Percentiles rank a stretch among this genome's conserved stretches.
phyloP scores from a whole-genome alignment of 1,140 invertebrate genomes.

The Diplogasteroides magnus region DNA sequence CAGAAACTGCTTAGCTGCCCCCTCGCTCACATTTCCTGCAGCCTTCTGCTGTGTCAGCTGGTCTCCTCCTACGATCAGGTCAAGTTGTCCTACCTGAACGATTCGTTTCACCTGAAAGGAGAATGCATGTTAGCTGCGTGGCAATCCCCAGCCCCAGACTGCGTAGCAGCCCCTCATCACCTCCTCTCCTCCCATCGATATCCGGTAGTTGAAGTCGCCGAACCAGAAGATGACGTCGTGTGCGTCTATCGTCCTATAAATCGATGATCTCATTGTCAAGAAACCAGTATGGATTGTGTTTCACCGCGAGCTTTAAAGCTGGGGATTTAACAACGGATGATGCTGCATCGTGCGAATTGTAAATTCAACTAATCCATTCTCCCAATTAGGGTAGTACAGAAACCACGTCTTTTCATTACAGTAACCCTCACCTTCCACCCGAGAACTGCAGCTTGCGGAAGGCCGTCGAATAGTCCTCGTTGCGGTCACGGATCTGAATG shows the following conservation, averaged over 20 bases:
- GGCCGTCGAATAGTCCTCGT: conserved; percentile 92
- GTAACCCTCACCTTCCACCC: too few species aligned
- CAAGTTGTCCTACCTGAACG: conserved; percentile 72
- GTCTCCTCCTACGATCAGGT: conserved; percentile 75
- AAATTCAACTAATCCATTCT: too few species aligned
- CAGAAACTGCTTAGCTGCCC: not conserved
- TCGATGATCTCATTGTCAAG: too few species aligned
- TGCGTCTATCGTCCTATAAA: conserved; percentile 79
- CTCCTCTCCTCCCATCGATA: conserved; percentile 83
- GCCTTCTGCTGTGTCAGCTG: conserved; percentile 70
- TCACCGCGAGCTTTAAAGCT: too few species aligned
- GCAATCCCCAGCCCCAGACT: too few species aligned
- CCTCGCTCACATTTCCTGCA: conserved; percentile 56
- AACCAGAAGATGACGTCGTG: conserved; percentile 99
- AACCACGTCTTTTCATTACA: too few species aligned
- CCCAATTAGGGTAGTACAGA: too few species aligned
- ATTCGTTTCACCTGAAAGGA: conserved; percentile 73
- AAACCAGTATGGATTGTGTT: too few species aligned
- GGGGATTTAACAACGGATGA: too few species aligned
- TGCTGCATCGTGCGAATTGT: too few species aligned
- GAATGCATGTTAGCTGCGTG: not conserved
- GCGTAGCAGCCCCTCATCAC: too few species aligned
- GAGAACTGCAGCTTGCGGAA: conserved; percentile 85
- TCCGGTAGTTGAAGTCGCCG: conserved; percentile 97
- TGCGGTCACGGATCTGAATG: conserved; percentile 69